Evolutionary conservation across 2,888 invertebrate species (phyloP), one percentile per base, ranked within the genome.

Genomic region (Pollenia griseotomentosa): DNA sequence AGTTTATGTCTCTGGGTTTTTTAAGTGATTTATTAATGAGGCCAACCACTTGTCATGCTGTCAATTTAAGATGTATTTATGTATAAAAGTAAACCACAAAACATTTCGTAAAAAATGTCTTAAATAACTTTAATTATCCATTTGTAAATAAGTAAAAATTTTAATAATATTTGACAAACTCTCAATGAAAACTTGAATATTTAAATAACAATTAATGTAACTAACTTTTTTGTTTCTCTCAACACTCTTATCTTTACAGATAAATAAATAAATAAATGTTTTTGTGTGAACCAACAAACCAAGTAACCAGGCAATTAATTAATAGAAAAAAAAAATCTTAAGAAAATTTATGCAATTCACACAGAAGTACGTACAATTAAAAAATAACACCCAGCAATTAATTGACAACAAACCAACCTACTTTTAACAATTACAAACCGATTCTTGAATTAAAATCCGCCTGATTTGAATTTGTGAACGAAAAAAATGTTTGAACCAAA

Each of bases 241-340:
- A 74, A 55, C 75, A 68, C 82, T 66, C 78, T 83, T 83, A 83
- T 83, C 83, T 78, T 83, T 83, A 42, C 83, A 83, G 83, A 83
- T 83, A 75, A 68, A 75, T 81, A 23, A 68, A 75, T 81, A 23
- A 75, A 75, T 73, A 70, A 61, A 71, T 80, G 80, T 80, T 61
- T 78, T 55, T 74, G 53, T 53, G 48, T 71, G 33, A 65, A 57
- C n/a, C 40, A 78, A 71, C 19, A 46, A 57, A 11, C 14, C 71
- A 77, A 63, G 9, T 48, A 48, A 71, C 14, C 66, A 51, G 19
- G 66, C 78, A 73, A 83, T 78, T 83, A 83, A 83, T 78, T 78
- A 71, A 65, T 65, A 33, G 33, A 33, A 33, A 33, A 33, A 33
- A 48, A 61, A 55, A 33, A 46, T 33, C n/a, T n/a, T n/a, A n/a